These are phyloP conservation scores for Yasuhikotakia modesta DNA, from an alignment of 2,797 vertebrate species.

Conservation along the genomic window DNA sequence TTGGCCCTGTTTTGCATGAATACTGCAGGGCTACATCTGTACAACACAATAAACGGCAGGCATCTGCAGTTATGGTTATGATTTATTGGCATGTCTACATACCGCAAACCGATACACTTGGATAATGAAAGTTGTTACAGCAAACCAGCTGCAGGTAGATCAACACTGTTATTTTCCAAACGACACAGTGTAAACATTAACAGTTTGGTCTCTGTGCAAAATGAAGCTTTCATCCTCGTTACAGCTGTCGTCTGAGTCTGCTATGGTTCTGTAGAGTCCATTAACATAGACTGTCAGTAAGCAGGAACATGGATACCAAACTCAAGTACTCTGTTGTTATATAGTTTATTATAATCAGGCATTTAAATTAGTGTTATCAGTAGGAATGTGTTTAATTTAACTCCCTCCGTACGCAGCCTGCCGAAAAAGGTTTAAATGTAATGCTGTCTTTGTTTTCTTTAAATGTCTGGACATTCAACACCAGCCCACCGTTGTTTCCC, in stretches of 20 bases:
- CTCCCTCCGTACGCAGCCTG: slow-evolving; percentile 48
- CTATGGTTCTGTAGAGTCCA: slow-evolving; percentile 45
- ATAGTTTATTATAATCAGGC: slow-evolving; percentile 48
- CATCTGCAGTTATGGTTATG: slow-evolving; percentile 60
- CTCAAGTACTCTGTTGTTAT: slow-evolving; percentile 53
- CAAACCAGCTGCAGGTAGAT: slow-evolving; percentile 59
- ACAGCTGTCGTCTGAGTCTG: slow-evolving; percentile 27
- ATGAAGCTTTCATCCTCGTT: slow-evolving; percentile 44
- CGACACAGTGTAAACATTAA: slow-evolving; percentile 14
- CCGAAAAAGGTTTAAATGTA: slow-evolving; percentile 13
- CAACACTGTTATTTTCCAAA: slow-evolving; percentile 24
- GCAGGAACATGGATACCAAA: slow-evolving; percentile 57
- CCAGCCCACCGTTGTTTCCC: slow-evolving; percentile 59
- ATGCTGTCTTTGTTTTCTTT: slow-evolving; percentile 39
- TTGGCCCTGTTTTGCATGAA: slow-evolving; percentile 70
- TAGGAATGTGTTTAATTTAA: slow-evolving; percentile 55
- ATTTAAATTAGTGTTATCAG: slow-evolving; percentile 49
- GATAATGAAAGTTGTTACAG: slow-evolving; percentile 55
- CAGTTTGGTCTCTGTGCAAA: slow-evolving; percentile 31
- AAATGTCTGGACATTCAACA: slow-evolving; percentile 51
- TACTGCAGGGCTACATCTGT: slow-evolving; percentile 65
- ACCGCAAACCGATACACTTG: slow-evolving; percentile 52
- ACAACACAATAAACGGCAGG: slow-evolving; percentile 56
- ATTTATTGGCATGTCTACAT: slow-evolving; percentile 65
- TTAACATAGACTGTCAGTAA: slow-evolving; percentile 60